A percentile compares a stretch with the other conserved stretches of the same genome.
phyloP scores from a whole-genome alignment of 2,113 vertebrate species.

The Sakesphorus luctuosus region DNA sequence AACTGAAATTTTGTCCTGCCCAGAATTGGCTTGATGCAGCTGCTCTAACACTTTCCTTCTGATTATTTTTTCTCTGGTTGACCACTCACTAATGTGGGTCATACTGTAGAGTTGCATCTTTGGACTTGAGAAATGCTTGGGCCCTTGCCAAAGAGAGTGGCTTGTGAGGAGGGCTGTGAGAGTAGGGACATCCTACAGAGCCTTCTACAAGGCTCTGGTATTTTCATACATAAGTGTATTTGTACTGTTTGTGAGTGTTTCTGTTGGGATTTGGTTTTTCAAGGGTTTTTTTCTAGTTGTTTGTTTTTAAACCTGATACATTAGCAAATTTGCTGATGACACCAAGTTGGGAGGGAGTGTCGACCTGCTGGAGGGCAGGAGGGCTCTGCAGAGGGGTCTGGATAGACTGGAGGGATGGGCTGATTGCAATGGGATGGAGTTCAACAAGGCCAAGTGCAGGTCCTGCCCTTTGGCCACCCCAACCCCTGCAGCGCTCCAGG shows the following conservation, averaged over 20 bases:
- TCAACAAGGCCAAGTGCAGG: too few species aligned
- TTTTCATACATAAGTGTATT: not conserved
- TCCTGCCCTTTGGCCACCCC: too few species aligned
- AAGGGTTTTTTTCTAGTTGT: too few species aligned
- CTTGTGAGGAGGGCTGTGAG: not conserved
- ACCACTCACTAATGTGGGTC: not conserved
- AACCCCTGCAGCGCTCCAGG: too few species aligned
- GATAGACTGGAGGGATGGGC: too few species aligned
- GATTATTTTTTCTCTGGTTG: not conserved
- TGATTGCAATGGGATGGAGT: too few species aligned
- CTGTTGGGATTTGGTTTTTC: too few species aligned
- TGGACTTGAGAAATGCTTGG: not conserved
- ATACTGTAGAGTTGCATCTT: not conserved
- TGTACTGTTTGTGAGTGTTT: not conserved
- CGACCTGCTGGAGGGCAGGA: too few species aligned
- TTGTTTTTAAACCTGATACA: too few species aligned
- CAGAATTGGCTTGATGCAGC: not conserved
- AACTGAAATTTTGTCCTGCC: not conserved
- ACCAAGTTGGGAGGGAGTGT: too few species aligned
- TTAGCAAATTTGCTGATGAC: too few species aligned
- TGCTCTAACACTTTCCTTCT: not conserved
- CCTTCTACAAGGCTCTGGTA: not conserved
- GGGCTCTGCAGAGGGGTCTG: too few species aligned
- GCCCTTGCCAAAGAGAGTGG: not conserved
- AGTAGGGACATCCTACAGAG: not conserved